phyloP scores from a whole-genome alignment of 2,888 invertebrate species.

The Meghimatium bilineatum region DNA sequence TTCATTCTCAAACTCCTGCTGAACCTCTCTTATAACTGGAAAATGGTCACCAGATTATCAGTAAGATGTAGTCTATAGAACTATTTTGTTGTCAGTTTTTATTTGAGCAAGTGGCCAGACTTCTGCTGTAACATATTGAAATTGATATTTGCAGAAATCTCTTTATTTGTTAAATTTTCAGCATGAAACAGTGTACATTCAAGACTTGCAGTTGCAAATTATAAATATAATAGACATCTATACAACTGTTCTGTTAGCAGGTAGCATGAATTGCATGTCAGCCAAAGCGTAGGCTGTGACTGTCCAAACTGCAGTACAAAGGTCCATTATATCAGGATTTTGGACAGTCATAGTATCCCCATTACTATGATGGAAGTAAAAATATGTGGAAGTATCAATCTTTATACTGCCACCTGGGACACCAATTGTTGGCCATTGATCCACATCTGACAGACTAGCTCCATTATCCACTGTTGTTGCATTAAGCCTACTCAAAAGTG shows the following conservation, averaged over 20 bases:
- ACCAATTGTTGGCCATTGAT: conserved; percentile 81
- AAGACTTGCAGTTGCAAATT: too few relatives aligned
- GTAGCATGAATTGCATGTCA: conserved; percentile 81
- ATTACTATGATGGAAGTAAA: conserved; percentile 86
- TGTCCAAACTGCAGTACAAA: conserved; percentile 87
- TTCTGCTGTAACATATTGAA: too few relatives aligned
- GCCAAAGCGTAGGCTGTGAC: conserved; percentile 87
- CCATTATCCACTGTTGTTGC: conserved; percentile 80
- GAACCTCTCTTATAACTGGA: too few relatives aligned
- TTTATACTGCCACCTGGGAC: conserved; percentile 85
- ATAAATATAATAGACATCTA: too few relatives aligned
- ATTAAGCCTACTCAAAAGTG: conserved; percentile 83
- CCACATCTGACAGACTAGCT: conserved; percentile 84
- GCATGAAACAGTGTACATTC: not conserved
- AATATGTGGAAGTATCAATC: conserved; percentile 85
- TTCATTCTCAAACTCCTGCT: too few relatives aligned
- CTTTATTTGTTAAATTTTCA: not conserved
- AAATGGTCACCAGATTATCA: too few relatives aligned
- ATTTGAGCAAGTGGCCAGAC: too few relatives aligned
- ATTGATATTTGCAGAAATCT: not conserved
- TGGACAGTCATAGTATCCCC: conserved; percentile 88
- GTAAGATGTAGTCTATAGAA: too few relatives aligned
- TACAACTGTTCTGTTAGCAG: conserved; percentile 48
- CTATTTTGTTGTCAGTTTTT: too few relatives aligned
- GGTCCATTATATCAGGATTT: conserved; percentile 84